A percentile compares a stretch with the other conserved stretches of the same genome.
These are phyloP conservation scores for Calidris pygmaea DNA, from an alignment of 2,113 vertebrate genomes.

Conservation along the genomic window DNA sequence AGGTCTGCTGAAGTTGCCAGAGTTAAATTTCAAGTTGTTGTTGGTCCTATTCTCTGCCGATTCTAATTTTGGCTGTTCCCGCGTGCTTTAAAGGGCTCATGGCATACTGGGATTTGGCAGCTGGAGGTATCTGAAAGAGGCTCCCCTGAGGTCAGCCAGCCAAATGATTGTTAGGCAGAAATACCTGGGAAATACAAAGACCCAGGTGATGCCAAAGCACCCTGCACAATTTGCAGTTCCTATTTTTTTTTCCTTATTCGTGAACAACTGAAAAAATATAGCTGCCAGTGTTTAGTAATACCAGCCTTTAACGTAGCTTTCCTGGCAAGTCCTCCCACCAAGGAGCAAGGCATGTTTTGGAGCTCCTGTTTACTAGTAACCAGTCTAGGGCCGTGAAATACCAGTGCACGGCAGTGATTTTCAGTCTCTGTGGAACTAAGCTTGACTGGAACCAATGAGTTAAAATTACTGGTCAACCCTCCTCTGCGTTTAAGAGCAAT, in stretches of 20 bases:
- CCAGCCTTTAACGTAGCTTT: background rate
- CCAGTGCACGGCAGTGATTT: background rate
- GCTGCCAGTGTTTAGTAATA: background rate
- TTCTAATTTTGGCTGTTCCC: background rate
- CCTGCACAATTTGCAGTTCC: fast-evolving
- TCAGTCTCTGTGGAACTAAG: background rate
- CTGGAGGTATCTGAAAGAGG: background rate
- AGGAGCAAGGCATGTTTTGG: background rate
- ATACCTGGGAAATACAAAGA: background rate
- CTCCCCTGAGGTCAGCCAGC: background rate
- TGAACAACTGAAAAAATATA: background rate
- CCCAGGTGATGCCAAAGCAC: background rate
- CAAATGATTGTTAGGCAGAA: background rate
- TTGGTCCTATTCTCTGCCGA: background rate
- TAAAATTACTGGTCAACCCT: background rate
- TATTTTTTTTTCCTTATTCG: background rate
- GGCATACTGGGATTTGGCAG: background rate
- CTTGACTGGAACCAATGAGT: background rate
- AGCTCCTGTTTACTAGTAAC: background rate
- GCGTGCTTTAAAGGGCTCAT: background rate
- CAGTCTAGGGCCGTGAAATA: background rate
- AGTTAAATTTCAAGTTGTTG: background rate
- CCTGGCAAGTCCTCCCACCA: background rate
- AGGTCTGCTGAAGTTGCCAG: background rate
- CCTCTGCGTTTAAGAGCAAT: background rate